Base-by-base conservation (phyloP, 2,888 invertebrate species). In the Subacronicta megacephala region DNA sequence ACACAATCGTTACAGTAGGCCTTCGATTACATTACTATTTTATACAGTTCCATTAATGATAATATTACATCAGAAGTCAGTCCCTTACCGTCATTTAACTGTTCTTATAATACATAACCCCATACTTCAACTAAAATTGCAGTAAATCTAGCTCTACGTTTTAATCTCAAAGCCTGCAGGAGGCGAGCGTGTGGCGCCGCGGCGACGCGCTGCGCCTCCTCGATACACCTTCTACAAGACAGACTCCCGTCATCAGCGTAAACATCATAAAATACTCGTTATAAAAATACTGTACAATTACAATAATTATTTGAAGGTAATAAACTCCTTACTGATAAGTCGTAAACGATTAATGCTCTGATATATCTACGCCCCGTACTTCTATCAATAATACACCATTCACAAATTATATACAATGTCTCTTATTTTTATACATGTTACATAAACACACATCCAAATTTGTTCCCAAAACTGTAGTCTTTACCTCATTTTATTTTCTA, bases 261-360 rank as follows among this genome's bases (percentile, higher is more conserved):
- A 80, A 82, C 83, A 81, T 82, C 83, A 87, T 90, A 90, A 92
- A 92, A 93, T 93, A 93, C 91, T 92, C 89, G 80, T 91, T 93
- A 92, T 88, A 93, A 93, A 93, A 93, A 93, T 93, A 93, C 93
- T 93, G 93, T 93, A 93, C 93, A 93, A 92, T 90, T 92, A 91
- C 79, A 88, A 90, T 90, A 89, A 88, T 89, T 90, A 90, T 90
- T 77, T 87, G 85, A 90, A 89, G 90, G 90, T 90, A 92, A 90
- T 92, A 89, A 91, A 89, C 82, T 88, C 64, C 85, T 89, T 89
- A 91, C 82, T 78, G 78, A 84, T 84, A 88, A 82, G 85, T 85
- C 85, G 82, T 86, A 87, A 85, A 88, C 85, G 87, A 84, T 86
- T 85, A 85, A 86, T 87, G 89, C 84, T 88, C 84, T 83, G 84